Percentiles rank a stretch among this genome's conserved stretches.
phyloP scores from a whole-genome alignment of 2,113 vertebrate species.

The Camarhynchus parvulus region DNA sequence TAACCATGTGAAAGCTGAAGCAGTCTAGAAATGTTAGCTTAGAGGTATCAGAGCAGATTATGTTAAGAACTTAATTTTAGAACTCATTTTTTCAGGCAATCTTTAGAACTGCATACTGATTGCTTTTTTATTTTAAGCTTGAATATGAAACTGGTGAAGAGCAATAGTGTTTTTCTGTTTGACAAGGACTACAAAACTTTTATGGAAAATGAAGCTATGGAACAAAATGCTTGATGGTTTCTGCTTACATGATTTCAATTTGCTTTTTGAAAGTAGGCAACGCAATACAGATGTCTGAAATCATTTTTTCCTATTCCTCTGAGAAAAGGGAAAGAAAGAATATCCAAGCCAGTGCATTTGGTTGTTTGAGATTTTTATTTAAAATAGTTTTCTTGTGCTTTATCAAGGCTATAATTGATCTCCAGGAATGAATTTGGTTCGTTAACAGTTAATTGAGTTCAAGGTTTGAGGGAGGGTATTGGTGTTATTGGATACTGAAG shows the following conservation, averaged over 20 bases:
- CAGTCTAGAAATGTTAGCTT: slow-evolving; percentile 13
- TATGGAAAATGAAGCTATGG: neutral
- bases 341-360: neutral
- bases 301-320: neutral
- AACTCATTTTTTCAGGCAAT: slow-evolving; percentile 32
- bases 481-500: neutral
- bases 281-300: neutral
- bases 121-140: slow-evolving; percentile 56
- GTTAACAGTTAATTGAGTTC: neutral
- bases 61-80: slow-evolving; percentile 48
- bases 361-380: neutral
- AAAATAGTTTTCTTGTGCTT: neutral
- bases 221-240: slow-evolving; percentile 12
- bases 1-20: neutral
- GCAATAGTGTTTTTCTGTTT: slow-evolving; percentile 18
- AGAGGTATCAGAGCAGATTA: slow-evolving; percentile 26
- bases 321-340: neutral
- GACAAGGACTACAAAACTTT: slow-evolving; percentile 1
- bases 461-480: neutral
- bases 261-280: neutral
- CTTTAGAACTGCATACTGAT: slow-evolving; percentile 42
- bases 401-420: neutral
- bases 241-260: neutral
- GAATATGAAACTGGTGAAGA: neutral
- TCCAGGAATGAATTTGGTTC: neutral